Conservation (phyloP, 2,113 vertebrate genomes). For the Naja naja region DNA sequence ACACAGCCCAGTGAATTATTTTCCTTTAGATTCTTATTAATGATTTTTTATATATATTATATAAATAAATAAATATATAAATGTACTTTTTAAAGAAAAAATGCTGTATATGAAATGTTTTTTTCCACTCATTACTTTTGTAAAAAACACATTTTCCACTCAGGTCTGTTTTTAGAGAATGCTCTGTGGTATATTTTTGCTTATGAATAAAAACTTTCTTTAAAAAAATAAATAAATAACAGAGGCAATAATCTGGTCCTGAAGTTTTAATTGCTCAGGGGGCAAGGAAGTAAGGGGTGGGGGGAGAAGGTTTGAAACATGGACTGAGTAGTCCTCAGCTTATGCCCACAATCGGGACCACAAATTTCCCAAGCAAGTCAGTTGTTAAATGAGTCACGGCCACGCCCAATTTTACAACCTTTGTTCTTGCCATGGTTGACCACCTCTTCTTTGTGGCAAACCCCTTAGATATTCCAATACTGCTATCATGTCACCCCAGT, state of each 20-base stretch:
- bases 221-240: neutral
- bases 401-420: too few relatives aligned
- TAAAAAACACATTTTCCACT: constrained; percentile 23
- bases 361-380: too few relatives aligned
- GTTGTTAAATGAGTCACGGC: too few relatives aligned
- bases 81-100: constrained; percentile 24
- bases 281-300: too few relatives aligned
- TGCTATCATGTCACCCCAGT: too few relatives aligned
- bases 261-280: neutral
- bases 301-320: neutral
- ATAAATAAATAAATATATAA: constrained; percentile 7
- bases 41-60: constrained; percentile 12
- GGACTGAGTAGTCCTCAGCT: neutral
- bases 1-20: neutral
- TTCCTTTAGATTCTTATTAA: constrained; percentile 2
- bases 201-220: constrained; percentile 24
- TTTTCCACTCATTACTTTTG: neutral
- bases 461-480: too few relatives aligned
- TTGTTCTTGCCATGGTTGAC: too few relatives aligned
- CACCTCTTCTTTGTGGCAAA: too few relatives aligned
- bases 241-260: neutral
- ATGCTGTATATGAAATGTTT: constrained; percentile 13
- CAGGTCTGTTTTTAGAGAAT: constrained; percentile 10
- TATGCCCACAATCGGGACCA: neutral
- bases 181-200: constrained; percentile 33